Percentiles rank a stretch among this genome's conserved stretches.
Evolutionary conservation across 2,797 vertebrate genomes (phyloP).

Genomic region (Platyrinchus mystaceus): DNA sequence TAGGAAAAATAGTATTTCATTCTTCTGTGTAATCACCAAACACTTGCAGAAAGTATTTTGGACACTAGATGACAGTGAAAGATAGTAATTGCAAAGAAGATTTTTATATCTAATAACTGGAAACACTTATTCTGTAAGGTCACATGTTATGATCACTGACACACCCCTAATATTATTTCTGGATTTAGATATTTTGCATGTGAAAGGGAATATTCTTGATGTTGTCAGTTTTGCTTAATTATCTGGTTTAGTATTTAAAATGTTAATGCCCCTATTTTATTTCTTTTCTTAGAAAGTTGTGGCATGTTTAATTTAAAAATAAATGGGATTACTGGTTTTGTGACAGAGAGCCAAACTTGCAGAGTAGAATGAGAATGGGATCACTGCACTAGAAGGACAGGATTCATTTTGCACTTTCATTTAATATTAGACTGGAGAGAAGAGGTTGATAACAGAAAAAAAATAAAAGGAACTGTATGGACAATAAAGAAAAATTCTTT

Average conservation of each 20-base stretch:
- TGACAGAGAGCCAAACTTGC: neutral
- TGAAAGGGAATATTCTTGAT: neutral
- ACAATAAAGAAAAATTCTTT: neutral
- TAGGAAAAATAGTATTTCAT: neutral
- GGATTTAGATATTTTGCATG: neutral
- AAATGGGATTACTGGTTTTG: neutral
- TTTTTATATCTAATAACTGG: neutral
- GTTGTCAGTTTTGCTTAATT: neutral
- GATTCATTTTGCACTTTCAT: neutral
- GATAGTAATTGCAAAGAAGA: neutral
- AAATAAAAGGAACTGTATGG: neutral
- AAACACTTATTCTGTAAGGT: neutral
- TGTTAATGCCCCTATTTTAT: neutral
- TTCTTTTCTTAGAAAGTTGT: neutral
- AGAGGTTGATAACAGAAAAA: neutral
- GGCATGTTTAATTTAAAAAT: neutral
- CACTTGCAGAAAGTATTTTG: neutral
- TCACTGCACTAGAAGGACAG: neutral
- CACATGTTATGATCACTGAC: neutral
- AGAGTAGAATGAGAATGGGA: neutral
- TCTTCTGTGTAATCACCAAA: neutral
- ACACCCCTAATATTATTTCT: neutral
- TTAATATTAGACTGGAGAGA: neutral
- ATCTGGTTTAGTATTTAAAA: neutral
- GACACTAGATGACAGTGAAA: conserved; percentile 42